Evolutionary conservation across 2,113 vertebrate genomes (phyloP), one percentile per base, ranked within the genome.

Genomic region (Neotoma lepida): DNA sequence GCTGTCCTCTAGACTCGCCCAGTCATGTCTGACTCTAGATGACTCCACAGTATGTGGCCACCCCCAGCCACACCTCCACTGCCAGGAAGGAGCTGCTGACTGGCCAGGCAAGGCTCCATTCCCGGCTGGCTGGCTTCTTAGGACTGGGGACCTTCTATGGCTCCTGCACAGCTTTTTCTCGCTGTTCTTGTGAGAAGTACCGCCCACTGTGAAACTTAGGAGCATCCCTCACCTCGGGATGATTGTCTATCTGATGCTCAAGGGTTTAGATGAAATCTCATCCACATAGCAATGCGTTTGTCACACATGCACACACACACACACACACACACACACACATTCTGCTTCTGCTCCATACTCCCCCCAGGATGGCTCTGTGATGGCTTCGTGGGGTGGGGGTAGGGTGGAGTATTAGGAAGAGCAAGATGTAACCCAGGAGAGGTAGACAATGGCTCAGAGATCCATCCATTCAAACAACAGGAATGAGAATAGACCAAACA

Each of bases 191-290:
- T 51, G n/a, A 84, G 74, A 78, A 94, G 56, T 33, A 26, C 1
- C 2, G 8, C 2, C 13, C 41, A 17, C 0, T n/a, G 39, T 4
- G 8, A 63, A 63, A 1, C 9, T 49, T 1, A 3, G 0, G 1
- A 56, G 39, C 2, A 4, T 46, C 26, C 78, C 70, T 93, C 54
- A 66, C 35, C 18, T 81, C 9, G 1, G 0, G 4, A 12, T 30
- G 49, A 61, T 1, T 8, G 58, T 39, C 70, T 44, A 66, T 12
- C 15, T 88, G 74, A 41, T 39, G 14, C 56, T 66, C 5, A 0
- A 14, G 26, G 74, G 78, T 22, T 35, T 28, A 49, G 73, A 18
- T 46, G 18, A 35, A 30, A 18, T 51, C 35, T 14, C 24, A 14
- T 33, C 71, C 22, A 10, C 2, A 54, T 0, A 10, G 9, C 49